Conservation (phyloP, 1,140 invertebrate genomes). For the Physella acuta region DNA sequence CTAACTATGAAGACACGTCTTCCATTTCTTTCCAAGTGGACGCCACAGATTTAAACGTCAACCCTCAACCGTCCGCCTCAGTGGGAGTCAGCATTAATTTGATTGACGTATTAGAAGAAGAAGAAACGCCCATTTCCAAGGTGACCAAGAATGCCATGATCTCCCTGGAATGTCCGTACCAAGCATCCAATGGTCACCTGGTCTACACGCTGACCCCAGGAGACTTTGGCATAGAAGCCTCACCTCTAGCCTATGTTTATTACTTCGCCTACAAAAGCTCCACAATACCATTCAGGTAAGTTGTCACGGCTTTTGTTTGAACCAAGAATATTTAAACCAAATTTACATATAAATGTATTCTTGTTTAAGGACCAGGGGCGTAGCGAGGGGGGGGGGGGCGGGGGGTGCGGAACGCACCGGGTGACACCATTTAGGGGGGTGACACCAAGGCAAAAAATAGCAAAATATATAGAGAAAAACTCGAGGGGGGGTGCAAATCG, state of each 20-base stretch:
- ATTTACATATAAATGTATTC: no score
- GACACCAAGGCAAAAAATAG: no score
- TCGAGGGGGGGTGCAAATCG: no score
- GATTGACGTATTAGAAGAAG: conserved; percentile 1
- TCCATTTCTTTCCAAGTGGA: background rate
- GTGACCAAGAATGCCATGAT: background rate
- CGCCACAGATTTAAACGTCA: background rate
- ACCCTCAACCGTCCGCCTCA: background rate
- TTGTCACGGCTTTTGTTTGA: no score
- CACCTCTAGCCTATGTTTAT: background rate
- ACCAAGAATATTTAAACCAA: no score
- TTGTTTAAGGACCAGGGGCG: no score
- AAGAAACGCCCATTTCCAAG: background rate
- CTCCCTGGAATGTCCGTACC: conserved; percentile 14
- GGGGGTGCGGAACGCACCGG: no score
- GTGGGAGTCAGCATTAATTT: background rate
- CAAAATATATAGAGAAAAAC: no score
- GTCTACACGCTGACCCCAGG: conserved; percentile 13
- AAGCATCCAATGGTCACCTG: background rate
- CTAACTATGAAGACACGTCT: conserved; percentile 6
- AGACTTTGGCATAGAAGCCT: conserved; percentile 2
- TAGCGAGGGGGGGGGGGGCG: no score
- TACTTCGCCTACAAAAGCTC: background rate
- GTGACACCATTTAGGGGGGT: no score
- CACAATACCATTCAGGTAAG: conserved; percentile 10